Evolutionary conservation across 1,140 invertebrate species (phyloP), one percentile per base, ranked within the genome.

Genomic region (Papilio xuthus): DNA sequence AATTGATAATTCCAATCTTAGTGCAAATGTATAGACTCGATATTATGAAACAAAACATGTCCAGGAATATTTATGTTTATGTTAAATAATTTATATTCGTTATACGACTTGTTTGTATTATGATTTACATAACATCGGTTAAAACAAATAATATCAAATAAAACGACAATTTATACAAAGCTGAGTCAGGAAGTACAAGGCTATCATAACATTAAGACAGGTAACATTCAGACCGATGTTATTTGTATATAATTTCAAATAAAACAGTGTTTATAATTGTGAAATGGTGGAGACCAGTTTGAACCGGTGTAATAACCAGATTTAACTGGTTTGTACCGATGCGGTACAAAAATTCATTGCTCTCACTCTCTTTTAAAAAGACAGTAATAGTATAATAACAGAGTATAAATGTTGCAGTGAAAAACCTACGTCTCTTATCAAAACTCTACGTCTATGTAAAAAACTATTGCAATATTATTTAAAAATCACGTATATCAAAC

Each of bases 221-320:
- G 60, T 15, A 28, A 67, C 13, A 32, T 67, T 32, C 26, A 67
- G 26, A 67, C 26, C 28, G 37, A 73, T 50, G 23, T 37, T 41
- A 79, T 79, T 79, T 74, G 26, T 73, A 73, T 44, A 73, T 44
- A 42, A 32, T 73, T 74, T 20, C 13, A 72, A 37, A n/a, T 6
- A 8, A 20, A 28, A 63, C 47, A 67, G 26, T 60, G 56, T 28
- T 63, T n/a, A 32, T 53, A 32, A 71, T 37, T 37, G n/a, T n/a
- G n/a, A 6, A 37, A 37, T 37, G 4, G 60, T 44, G 32, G 67
- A 67, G 32, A 67, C 44, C 44, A 53, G 20, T 60, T 37, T 47
- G 18, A 79, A 74, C 71, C 50, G 56, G 71, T 75, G 10, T 13
- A 18, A 13, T 47, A 56, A 20, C 53, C 20, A 20, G 53, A 9